Percentiles rank a stretch among this genome's conserved stretches.
phyloP scores from a whole-genome alignment of 2,113 vertebrate genomes.

The Eubucco bourcierii region DNA sequence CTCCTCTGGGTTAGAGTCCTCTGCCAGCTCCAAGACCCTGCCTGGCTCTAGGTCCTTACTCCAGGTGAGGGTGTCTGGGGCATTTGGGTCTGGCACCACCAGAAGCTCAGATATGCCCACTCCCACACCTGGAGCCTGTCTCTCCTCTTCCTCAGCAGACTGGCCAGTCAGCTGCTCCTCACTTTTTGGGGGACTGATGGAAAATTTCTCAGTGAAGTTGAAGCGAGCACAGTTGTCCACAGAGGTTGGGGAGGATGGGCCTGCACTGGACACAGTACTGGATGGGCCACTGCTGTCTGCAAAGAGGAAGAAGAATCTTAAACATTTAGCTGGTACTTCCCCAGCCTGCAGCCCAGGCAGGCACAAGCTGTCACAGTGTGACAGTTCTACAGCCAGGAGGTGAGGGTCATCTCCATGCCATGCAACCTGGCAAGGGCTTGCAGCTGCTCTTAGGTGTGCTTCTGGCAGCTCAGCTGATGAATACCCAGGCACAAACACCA shows the following conservation, averaged over 20 bases:
- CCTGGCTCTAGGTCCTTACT: background rate
- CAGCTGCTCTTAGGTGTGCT: background rate
- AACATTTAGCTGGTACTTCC: background rate
- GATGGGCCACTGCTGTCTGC: slow-evolving; percentile 97
- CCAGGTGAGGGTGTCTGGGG: background rate
- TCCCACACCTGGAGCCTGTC: background rate
- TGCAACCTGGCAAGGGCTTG: background rate
- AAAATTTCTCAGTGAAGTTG: slow-evolving; percentile 87
- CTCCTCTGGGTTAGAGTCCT: background rate
- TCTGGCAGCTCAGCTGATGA: background rate
- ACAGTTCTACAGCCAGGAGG: background rate
- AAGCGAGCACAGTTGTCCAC: slow-evolving; percentile 86
- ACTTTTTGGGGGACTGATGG: slow-evolving; percentile 78
- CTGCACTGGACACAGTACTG: slow-evolving; percentile 93
- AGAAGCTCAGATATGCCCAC: background rate
- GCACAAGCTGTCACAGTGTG: background rate
- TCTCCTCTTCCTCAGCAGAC: background rate
- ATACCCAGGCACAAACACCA: background rate
- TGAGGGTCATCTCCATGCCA: background rate
- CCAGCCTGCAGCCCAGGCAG: background rate
- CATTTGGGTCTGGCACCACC: background rate
- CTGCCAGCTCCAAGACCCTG: background rate
- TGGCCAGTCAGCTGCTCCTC: slow-evolving; percentile 72
- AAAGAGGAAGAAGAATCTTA: slow-evolving; percentile 48
- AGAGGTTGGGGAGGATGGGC: slow-evolving; percentile 89